These are phyloP conservation scores for Bovichtus diacanthus DNA, from an alignment of 2,797 vertebrate genomes.

Conservation along the genomic window DNA sequence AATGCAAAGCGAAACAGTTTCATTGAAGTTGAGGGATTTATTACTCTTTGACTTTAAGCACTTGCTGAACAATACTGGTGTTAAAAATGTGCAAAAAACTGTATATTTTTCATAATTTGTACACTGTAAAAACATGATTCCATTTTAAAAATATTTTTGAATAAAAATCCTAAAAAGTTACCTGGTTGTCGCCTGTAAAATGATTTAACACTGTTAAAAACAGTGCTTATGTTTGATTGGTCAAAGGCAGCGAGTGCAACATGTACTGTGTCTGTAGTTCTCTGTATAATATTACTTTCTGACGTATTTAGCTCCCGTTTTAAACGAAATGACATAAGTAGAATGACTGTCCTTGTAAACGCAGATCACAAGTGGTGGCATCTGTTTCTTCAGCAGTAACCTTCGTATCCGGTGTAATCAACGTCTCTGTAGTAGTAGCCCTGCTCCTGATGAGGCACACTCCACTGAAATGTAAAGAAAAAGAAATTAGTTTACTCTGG, in stretches of 20 bases:
- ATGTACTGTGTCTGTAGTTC: not conserved
- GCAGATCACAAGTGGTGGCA: not conserved
- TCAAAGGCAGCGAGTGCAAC: conserved; percentile 18
- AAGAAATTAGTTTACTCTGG: not conserved
- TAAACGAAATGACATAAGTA: not conserved
- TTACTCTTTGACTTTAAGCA: conserved; percentile 6
- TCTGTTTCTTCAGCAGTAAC: conserved; percentile 46
- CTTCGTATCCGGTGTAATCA: conserved; percentile 68
- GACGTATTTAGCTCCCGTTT: not conserved
- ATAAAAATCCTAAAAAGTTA: conserved; percentile 38
- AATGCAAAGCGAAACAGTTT: not conserved
- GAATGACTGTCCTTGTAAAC: conserved; percentile 10
- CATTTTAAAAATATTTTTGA: conserved; percentile 33
- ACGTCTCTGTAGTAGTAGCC: conserved; percentile 78
- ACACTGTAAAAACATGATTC: conserved; percentile 24
- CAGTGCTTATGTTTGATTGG: conserved; percentile 18
- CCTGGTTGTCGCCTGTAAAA: not conserved
- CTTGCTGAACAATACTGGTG: not conserved
- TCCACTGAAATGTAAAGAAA: conserved; percentile 85
- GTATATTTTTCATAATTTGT: conserved; percentile 19
- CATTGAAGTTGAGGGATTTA: conserved; percentile 14
- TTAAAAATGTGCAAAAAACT: conserved; percentile 27
- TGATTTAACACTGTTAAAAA: conserved; percentile 14
- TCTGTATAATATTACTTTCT: not conserved
- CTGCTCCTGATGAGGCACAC: conserved; percentile 82